Evolutionary conservation across 2,797 vertebrate species (phyloP).

Genomic region (Xyrichtys novacula): DNA sequence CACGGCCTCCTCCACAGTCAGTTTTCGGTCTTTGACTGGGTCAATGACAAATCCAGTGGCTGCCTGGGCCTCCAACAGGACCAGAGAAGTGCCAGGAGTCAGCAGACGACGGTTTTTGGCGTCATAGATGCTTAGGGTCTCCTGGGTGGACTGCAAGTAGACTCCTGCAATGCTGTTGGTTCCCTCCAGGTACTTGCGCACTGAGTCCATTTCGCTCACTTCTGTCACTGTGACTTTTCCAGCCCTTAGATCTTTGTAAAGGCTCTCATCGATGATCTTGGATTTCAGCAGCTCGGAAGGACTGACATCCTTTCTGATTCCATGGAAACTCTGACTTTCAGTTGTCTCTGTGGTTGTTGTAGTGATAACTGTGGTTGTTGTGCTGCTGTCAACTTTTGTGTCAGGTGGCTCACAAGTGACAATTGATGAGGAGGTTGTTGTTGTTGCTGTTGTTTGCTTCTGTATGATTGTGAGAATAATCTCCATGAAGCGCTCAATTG

Average conservation of each 20-base stretch:
- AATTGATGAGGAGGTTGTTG: slow-evolving; percentile 47
- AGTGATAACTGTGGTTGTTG: slow-evolving; percentile 28
- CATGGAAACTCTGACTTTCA: slow-evolving; percentile 50
- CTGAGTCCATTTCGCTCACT: slow-evolving; percentile 66
- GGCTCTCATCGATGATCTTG: slow-evolving; percentile 66
- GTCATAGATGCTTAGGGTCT: slow-evolving; percentile 76
- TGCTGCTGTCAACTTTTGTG: not conserved
- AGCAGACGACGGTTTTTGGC: slow-evolving; percentile 72
- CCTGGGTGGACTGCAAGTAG: slow-evolving; percentile 74
- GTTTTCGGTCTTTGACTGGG: slow-evolving; percentile 82
- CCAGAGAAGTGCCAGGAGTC: slow-evolving; percentile 78
- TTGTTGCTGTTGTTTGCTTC: slow-evolving; percentile 61
- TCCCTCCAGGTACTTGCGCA: slow-evolving; percentile 74
- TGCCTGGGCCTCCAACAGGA: slow-evolving; percentile 82
- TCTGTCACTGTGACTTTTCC: slow-evolving; percentile 72
- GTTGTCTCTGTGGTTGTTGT: slow-evolving; percentile 25
- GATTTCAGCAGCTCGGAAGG: slow-evolving; percentile 76
- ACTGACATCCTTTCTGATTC: slow-evolving; percentile 52
- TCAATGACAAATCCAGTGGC: slow-evolving; percentile 84
- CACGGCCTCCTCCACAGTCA: slow-evolving; percentile 88
- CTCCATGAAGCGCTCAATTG: slow-evolving; percentile 67
- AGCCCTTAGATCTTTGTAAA: slow-evolving; percentile 76
- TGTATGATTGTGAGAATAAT: slow-evolving; percentile 48
- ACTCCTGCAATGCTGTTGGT: slow-evolving; percentile 78
- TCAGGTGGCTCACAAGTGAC: slow-evolving; percentile 21